phyloP scores from a whole-genome alignment of 2,888 invertebrate species.

The Phrixothrix hirtus region DNA sequence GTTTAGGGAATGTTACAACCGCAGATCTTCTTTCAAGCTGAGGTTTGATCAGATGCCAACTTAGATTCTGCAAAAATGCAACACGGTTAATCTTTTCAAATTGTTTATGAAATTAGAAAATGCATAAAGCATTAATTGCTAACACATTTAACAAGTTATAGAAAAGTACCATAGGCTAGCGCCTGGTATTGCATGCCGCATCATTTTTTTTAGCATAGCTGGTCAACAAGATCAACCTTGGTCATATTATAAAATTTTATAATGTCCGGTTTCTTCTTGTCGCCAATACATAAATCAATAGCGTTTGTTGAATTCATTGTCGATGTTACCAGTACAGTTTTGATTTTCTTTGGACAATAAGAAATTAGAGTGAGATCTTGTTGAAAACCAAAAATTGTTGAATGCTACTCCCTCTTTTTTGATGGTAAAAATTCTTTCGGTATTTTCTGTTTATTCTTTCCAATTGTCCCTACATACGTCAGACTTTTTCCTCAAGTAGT shows the following conservation, averaged over 20 bases:
- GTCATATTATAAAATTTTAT: no score
- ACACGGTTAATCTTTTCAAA: no score
- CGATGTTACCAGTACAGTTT: no score
- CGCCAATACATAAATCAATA: no score
- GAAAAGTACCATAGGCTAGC: not conserved
- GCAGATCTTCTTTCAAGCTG: no score
- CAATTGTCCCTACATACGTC: not conserved
- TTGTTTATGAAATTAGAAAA: not conserved
- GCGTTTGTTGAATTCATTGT: no score
- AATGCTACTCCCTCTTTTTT: not conserved
- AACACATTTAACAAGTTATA: not conserved
- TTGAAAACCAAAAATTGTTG: not conserved
- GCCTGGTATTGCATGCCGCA: not conserved
- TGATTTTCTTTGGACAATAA: no score
- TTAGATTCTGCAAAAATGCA: no score
- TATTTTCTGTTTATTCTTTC: not conserved
- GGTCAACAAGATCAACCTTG: not conserved
- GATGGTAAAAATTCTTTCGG: not conserved
- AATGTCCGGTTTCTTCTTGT: no score
- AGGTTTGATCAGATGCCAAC: no score
- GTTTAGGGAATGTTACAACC: no score
- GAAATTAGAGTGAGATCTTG: no score
- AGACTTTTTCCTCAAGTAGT: not conserved
- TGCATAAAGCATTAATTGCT: not conserved
- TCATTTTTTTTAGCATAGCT: not conserved